A percentile compares a stretch with the other conserved stretches of the same genome.
Conservation (phyloP, 2,797 vertebrate species). For the Centropyge bicolor region DNA sequence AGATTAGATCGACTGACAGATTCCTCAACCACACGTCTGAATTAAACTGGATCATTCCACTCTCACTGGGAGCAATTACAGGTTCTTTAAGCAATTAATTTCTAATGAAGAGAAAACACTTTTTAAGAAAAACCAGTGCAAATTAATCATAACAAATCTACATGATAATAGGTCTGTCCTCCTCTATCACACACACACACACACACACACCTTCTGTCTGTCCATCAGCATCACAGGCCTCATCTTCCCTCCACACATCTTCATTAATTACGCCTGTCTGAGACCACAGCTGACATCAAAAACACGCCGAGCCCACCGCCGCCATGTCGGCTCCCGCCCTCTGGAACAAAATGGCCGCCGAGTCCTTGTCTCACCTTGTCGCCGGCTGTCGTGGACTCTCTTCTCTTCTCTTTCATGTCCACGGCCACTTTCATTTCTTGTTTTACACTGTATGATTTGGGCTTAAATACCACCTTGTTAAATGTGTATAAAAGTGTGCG, state of each 20-base stretch:
- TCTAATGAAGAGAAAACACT: background rate
- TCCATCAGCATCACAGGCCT: conserved; percentile 16
- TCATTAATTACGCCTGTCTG: conserved; percentile 30
- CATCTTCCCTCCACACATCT: conserved; percentile 1
- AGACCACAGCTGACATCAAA: conserved; percentile 46
- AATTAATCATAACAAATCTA: background rate
- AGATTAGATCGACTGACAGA: no score
- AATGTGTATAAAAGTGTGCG: background rate
- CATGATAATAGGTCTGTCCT: no score
- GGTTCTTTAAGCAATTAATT: background rate
- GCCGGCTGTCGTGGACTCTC: background rate
- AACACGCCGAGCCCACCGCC: background rate
- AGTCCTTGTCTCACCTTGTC: background rate
- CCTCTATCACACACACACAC: background rate
- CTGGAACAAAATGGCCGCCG: background rate
- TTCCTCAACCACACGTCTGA: no score
- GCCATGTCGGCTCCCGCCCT: background rate
- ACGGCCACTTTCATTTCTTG: conserved; percentile 7
- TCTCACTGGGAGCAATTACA: background rate
- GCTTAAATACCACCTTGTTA: background rate
- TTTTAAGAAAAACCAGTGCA: background rate
- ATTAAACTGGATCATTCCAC: no score
- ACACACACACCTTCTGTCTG: background rate
- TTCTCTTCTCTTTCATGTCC: conserved; percentile 1
- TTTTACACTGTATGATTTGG: background rate